These are phyloP conservation scores for Neosilurus mollespiculum DNA, from an alignment of 2,797 vertebrate genomes.

Conservation along the genomic window DNA sequence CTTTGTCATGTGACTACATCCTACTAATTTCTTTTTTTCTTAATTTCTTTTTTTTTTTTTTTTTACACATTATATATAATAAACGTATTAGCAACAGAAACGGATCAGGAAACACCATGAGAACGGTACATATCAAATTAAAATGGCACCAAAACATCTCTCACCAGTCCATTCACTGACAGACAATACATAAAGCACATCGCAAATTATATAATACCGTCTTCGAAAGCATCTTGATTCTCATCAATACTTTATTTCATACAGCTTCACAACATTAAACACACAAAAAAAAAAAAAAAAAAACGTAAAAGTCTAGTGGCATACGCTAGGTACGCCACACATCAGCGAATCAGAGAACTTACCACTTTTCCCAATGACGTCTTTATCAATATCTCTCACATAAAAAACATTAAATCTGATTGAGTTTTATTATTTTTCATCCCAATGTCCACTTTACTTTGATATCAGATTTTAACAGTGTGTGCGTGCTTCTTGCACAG, in stretches of 20 bases:
- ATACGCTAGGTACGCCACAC: not conserved
- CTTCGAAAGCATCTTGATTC: constrained; percentile 13
- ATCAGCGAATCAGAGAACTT: not conserved
- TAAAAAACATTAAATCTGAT: constrained; percentile 46
- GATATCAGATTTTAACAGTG: constrained; percentile 83
- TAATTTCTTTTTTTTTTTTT: no score
- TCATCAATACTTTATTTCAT: constrained; percentile 38
- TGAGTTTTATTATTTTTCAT: constrained; percentile 32
- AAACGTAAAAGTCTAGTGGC: not conserved
- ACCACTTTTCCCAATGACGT: constrained; percentile 10
- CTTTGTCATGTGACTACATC: no score
- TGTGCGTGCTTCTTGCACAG: constrained; percentile 98
- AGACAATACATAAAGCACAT: constrained; percentile 1
- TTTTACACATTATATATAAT: not conserved
- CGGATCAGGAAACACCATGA: not conserved
- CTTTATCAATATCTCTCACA: constrained; percentile 16
- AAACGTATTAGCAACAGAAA: not conserved
- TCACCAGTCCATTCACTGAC: not conserved
- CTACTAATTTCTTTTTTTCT: no score
- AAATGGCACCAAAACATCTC: not conserved
- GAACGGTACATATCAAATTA: not conserved
- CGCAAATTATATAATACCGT: constrained; percentile 36
- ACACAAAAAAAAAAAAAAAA: not conserved
- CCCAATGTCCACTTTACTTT: not conserved
- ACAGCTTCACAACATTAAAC: not conserved